Percentiles rank a stretch among this genome's conserved stretches.
Evolutionary conservation across 1,140 invertebrate species (phyloP).

Genomic region (Diachasmimorpha longicaudata): DNA sequence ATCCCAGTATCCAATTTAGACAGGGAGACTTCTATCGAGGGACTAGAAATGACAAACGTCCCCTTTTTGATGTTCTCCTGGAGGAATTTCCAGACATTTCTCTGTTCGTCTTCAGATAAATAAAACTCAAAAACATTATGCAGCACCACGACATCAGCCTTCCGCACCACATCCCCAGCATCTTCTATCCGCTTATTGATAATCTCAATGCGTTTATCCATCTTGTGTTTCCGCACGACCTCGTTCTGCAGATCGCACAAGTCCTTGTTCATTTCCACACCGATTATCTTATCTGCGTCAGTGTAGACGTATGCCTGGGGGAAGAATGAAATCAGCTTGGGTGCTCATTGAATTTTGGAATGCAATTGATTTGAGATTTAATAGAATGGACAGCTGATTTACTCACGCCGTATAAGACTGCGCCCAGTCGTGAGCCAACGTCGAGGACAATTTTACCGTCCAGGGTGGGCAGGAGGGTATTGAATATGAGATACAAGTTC

Average conservation of each 20-base stretch:
- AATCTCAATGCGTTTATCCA: slow-evolving; percentile 66
- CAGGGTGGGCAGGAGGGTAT: slow-evolving; percentile 67
- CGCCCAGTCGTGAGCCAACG: slow-evolving; percentile 74
- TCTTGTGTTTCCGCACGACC: slow-evolving; percentile 66
- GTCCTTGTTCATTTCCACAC: slow-evolving; percentile 75
- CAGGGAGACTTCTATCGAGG: slow-evolving; percentile 65
- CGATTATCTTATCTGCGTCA: slow-evolving; percentile 67
- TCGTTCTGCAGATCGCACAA: slow-evolving; percentile 70
- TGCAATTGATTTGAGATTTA: neutral
- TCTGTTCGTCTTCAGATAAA: slow-evolving; percentile 64
- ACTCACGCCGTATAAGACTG: slow-evolving; percentile 73
- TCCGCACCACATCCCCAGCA: slow-evolving; percentile 62
- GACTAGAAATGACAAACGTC: slow-evolving; percentile 66
- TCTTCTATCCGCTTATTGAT: slow-evolving; percentile 67
- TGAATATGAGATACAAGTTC: slow-evolving; percentile 70
- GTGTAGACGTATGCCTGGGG: slow-evolving; percentile 72
- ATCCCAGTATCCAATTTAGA: slow-evolving; percentile 64
- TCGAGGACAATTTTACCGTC: slow-evolving; percentile 70
- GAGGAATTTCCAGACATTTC: slow-evolving; percentile 68
- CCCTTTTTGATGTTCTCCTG: slow-evolving; percentile 65
- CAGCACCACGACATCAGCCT: slow-evolving; percentile 67
- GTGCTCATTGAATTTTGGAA: neutral
- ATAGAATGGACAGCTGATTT: neutral
- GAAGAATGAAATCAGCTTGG: slow-evolving; percentile 15
- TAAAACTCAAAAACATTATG: slow-evolving; percentile 75